Base-by-base conservation (phyloP, 2,888 invertebrate species). In the Hedya salicella region DNA sequence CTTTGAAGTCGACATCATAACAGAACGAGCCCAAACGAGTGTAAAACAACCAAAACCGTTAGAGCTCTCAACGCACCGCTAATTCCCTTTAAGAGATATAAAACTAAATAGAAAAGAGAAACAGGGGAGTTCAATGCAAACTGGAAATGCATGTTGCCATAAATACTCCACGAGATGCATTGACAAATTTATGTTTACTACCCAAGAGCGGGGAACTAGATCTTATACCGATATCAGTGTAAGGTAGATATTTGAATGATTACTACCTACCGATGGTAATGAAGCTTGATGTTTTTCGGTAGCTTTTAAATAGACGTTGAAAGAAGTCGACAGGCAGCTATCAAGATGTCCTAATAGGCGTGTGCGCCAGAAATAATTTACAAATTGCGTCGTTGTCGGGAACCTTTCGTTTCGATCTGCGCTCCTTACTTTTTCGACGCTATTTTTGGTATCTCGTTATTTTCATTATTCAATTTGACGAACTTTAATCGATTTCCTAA, bases 241-340 rank as follows among this genome's bases (percentile, higher is more conserved):
- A 87, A 76, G 74, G 81, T 76, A 68, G 40, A 72, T 69, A 72
- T 73, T 86, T 6, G 68, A 39, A 39, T 75, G 70, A 30, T 36
- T 59, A 40, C 53, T 19, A 4, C 25, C 69, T 52, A 30, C 50
- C 2, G 53, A 56, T 63, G 40, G 50, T 62, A 25, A 69, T 60
- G 44, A 52, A 19, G 56, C 32, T 11, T 49, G 19, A 71, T 68
- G 71, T 74, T 70, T 73, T 79, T 75, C 78, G 74, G 83, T 83
- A 78, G 88, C 87, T 90, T 89, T 92, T 89, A 92, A 91, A 91
- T 89, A 91, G 86, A 91, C 73, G 92, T 82, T 91, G 92, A 92
- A 91, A 92, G 91, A 90, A 89, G 85, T 85, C 81, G 88, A 89
- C 89, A 84, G 91, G 81, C 87, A 87, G 85, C 88, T 85, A 89